Conservation (phyloP, 2,113 vertebrate genomes). For the Alouatta palliata region DNA sequence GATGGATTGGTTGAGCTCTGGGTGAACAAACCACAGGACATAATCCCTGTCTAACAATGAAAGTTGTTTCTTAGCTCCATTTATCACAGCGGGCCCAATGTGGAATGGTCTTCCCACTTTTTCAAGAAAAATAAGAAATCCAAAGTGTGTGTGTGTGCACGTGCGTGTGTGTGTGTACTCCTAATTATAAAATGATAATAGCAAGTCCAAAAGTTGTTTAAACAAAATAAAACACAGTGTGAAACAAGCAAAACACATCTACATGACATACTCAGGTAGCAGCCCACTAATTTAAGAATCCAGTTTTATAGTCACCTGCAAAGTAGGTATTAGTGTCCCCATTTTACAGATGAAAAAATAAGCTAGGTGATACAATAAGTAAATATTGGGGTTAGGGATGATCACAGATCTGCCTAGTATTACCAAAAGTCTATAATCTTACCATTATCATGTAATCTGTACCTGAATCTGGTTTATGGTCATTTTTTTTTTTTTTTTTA, state of each 20-base stretch:
- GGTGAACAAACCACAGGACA: background rate
- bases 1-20: background rate
- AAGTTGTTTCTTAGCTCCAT: background rate
- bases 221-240: background rate
- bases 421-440: background rate
- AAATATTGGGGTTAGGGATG: background rate
- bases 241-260: background rate
- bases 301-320: background rate
- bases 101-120: background rate
- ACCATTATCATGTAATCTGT: background rate
- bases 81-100: background rate
- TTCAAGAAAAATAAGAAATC: constrained; percentile 7
- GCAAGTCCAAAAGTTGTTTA: background rate
- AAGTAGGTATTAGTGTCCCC: background rate
- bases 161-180: background rate
- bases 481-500: no score
- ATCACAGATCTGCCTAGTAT: background rate
- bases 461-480: background rate
- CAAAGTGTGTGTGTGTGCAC: background rate
- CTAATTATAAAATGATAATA: background rate
- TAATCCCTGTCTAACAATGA: background rate
- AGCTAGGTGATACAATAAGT: background rate
- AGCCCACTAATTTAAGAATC: background rate
- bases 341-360: constrained; percentile 10
- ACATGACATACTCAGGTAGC: background rate